Conservation (phyloP, 2,888 invertebrate genomes). For the Ormyrus rosae region DNA sequence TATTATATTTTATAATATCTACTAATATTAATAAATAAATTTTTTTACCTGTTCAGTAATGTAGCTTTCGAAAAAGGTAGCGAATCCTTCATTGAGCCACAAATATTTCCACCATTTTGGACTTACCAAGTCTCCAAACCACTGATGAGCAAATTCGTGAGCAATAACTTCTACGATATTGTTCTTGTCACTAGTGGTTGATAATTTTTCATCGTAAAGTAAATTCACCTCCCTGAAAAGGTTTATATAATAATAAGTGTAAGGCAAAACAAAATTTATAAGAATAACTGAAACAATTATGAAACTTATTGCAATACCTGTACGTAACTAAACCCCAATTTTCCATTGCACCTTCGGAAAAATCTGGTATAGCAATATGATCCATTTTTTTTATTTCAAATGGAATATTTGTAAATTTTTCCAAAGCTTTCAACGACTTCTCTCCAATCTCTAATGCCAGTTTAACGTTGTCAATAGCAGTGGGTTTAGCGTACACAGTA, state of each 20-base stretch:
- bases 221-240: slow-evolving; percentile 62
- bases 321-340: slow-evolving; percentile 95
- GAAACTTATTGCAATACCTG: slow-evolving; percentile 74
- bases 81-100: slow-evolving; percentile 78
- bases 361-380: slow-evolving; percentile 89
- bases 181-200: slow-evolving; percentile 58
- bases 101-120: slow-evolving; percentile 74
- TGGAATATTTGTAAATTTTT: slow-evolving; percentile 65
- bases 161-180: slow-evolving; percentile 70
- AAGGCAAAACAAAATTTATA: not conserved
- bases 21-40: too few relatives aligned
- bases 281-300: not conserved
- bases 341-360: slow-evolving; percentile 92
- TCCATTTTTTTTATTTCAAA: slow-evolving; percentile 81
- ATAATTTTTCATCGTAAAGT: slow-evolving; percentile 56
- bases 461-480: slow-evolving; percentile 61
- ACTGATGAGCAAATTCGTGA: slow-evolving; percentile 79
- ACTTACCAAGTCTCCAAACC: slow-evolving; percentile 76
- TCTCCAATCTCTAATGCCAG: slow-evolving; percentile 74
- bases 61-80: slow-evolving; percentile 77
- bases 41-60: slow-evolving; percentile 59
- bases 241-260: too few relatives aligned
- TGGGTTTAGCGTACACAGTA: slow-evolving; percentile 61
- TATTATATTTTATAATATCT: not conserved
- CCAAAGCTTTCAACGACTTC: slow-evolving; percentile 76